These are phyloP conservation scores for Ataeniobius toweri DNA, from an alignment of 2,797 vertebrate genomes.

Conservation along the genomic window DNA sequence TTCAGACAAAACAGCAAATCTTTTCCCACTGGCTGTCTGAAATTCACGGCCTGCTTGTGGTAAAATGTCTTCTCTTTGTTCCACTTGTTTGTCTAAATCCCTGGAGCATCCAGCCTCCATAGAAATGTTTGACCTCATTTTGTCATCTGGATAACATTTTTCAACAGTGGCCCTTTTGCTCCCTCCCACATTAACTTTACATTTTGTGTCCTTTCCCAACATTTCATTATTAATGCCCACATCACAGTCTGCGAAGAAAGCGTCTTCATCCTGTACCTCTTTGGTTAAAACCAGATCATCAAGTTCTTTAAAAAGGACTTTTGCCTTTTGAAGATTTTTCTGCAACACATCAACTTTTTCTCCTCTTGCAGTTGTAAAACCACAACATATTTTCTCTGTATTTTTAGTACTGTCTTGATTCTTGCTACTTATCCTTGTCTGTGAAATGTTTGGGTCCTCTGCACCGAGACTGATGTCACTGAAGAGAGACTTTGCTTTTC, in stretches of 20 bases:
- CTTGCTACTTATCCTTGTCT: constrained; percentile 5
- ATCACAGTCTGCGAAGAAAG: constrained; percentile 33
- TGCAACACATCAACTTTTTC: constrained; percentile 48
- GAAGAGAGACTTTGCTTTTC: constrained; percentile 78
- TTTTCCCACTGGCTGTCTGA: constrained; percentile 81
- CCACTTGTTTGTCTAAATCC: constrained; percentile 34
- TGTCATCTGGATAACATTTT: constrained; percentile 61
- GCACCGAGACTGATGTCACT: constrained; percentile 65
- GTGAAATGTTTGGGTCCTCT: constrained; percentile 9
- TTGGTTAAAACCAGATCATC: constrained; percentile 27
- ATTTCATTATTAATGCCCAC: background rate
- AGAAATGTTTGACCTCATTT: constrained; percentile 71
- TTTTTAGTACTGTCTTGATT: background rate
- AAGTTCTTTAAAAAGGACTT: constrained; percentile 41
- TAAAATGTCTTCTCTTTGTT: constrained; percentile 59
- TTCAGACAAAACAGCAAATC: constrained; percentile 76
- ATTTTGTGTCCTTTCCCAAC: constrained; percentile 7
- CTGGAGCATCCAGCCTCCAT: constrained; percentile 67
- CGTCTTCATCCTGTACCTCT: constrained; percentile 19
- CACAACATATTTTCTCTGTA: constrained; percentile 11
- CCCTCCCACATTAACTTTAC: background rate
- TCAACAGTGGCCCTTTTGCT: constrained; percentile 13
- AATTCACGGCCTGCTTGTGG: constrained; percentile 51
- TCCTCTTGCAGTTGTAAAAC: constrained; percentile 53
- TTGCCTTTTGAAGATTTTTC: constrained; percentile 44